Evolutionary conservation across 2,888 invertebrate species (phyloP), one percentile per base, ranked within the genome.

Genomic region (Disparrhopalites patrizii): DNA sequence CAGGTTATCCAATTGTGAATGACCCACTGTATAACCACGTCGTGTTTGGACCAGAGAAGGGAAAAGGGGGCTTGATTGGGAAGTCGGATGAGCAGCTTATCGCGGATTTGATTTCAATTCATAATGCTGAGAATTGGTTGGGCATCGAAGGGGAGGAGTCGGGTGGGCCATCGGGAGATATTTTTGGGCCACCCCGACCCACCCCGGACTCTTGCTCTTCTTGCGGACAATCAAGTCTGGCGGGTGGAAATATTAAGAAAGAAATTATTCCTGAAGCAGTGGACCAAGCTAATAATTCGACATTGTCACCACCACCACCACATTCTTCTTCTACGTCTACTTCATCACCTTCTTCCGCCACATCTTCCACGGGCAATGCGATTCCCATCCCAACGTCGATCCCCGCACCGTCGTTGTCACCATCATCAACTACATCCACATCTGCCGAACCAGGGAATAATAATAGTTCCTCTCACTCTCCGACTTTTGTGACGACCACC

Each of bases 1-100:
- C 78, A 91, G 94, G 98, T 47, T 93, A 90, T 81, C 99, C 99
- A 15, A 98, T 99, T 62, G 89, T 95, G 7, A 98, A 98, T 79
- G 99, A 99, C 80, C 93, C 94, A 0, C 82, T 99, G 1, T 99
- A 99, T 83, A 99, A 98, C 80, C 93, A 93, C 80, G 86, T 88
- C 1, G 94, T 93, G 0, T 99, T 98, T 80, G 99, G 99, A 0
- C 94, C 94, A 0, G 83, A 89, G 64, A 91, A 93, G 76, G 96
- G 97, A 2, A 90, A 90, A 77, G 94, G 92, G 0, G 89, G 91
- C 76, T 88, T 90, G 71, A 74, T 79, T 63, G 93, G 91, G 38
- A 93, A 94, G 81, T 85, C 89, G 0, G 92, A 93, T 77, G 93
- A 95, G 76, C 87, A 94, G 77, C 82, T 95, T 31, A 92, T 93